A percentile compares a stretch with the other conserved stretches of the same genome.
These are phyloP conservation scores for Hestina assimilis DNA, from an alignment of 1,140 invertebrate genomes.

Conservation along the genomic window DNA sequence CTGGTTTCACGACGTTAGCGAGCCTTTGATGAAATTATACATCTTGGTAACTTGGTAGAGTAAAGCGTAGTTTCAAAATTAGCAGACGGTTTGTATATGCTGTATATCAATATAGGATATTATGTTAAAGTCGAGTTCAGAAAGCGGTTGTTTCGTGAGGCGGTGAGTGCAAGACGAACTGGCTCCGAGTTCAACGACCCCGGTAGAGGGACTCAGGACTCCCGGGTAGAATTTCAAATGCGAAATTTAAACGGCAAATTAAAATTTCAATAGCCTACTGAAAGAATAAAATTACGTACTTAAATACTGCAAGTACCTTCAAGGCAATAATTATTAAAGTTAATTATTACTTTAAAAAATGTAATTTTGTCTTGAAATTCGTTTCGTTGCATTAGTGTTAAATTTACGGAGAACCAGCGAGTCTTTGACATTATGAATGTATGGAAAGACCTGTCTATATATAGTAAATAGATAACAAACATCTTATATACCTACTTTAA, in stretches of 20 bases:
- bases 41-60: no score
- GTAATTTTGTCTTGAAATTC: no score
- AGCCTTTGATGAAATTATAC: no score
- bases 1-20: no score
- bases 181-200: slow-evolving; percentile 64
- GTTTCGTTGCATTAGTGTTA: no score
- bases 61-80: no score
- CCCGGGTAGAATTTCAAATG: slow-evolving; percentile 21
- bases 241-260: slow-evolving; percentile 8
- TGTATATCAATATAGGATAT: slow-evolving; percentile 20
- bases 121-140: slow-evolving; percentile 33
- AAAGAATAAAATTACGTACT: neutral
- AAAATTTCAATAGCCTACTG: slow-evolving; percentile 11
- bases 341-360: neutral
- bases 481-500: no score
- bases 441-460: no score
- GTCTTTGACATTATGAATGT: no score
- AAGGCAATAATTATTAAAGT: neutral
- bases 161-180: slow-evolving; percentile 66
- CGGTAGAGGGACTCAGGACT: slow-evolving; percentile 65
- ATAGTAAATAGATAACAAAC: no score
- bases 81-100: neutral
- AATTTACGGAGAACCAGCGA: no score
- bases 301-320: no score
- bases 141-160: slow-evolving; percentile 62